Percentiles rank a stretch among this genome's conserved stretches.
phyloP scores from a whole-genome alignment of 2,888 invertebrate genomes.

The Ptychoptera albimana region DNA sequence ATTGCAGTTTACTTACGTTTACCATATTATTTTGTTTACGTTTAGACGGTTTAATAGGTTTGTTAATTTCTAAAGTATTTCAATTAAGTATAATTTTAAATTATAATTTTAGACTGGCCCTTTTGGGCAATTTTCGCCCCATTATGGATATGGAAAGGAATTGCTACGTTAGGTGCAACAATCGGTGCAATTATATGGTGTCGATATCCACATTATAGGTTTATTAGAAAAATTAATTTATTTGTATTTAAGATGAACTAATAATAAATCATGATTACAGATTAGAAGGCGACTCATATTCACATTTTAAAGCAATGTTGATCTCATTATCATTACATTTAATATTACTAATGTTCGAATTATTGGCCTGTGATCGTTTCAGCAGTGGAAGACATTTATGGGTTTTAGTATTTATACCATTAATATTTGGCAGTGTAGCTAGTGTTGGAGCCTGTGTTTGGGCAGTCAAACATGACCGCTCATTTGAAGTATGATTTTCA shows the following conservation, averaged over 20 bases:
- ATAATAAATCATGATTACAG: slow-evolving; percentile 33
- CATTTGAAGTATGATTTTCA: slow-evolving; percentile 51
- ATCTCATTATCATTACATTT: slow-evolving; percentile 89
- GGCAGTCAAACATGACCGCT: slow-evolving; percentile 96
- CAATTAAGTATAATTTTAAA: background rate
- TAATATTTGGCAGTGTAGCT: slow-evolving; percentile 91
- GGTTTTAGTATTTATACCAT: slow-evolving; percentile 87
- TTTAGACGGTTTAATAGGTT: slow-evolving; percentile 62
- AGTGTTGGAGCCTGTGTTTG: slow-evolving; percentile 96
- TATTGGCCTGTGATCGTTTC: slow-evolving; percentile 89
- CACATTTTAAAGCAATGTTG: slow-evolving; percentile 97
- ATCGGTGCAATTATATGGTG: slow-evolving; percentile 93
- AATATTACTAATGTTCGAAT: slow-evolving; percentile 89
- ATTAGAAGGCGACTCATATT: slow-evolving; percentile 87
- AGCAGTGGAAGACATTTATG: slow-evolving; percentile 72
- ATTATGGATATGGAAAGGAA: slow-evolving; percentile 92
- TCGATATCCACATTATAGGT: slow-evolving; percentile 90
- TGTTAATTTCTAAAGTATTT: slow-evolving; percentile 6
- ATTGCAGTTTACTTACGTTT: slow-evolving; percentile 82
- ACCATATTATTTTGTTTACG: slow-evolving; percentile 79
- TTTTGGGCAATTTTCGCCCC: slow-evolving; percentile 95
- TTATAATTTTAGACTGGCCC: slow-evolving; percentile 50
- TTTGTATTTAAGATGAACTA: background rate
- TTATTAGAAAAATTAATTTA: slow-evolving; percentile 11
- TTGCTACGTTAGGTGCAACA: slow-evolving; percentile 79